These are phyloP conservation scores for Phylloscopus whistleri DNA, from an alignment of 2,113 vertebrate species.

Conservation along the genomic window DNA sequence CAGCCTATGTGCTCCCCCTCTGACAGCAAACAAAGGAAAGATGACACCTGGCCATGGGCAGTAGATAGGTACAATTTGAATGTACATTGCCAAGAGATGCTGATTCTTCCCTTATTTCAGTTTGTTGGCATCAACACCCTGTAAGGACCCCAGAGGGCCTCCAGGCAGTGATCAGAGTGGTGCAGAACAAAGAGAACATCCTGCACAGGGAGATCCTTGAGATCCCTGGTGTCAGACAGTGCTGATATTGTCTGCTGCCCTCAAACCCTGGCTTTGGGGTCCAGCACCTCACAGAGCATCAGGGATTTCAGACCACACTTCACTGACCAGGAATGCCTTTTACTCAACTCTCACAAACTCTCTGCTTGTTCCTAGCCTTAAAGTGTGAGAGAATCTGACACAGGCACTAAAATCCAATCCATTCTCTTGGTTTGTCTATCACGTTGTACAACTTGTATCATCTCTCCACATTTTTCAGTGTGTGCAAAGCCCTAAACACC, in stretches of 20 bases:
- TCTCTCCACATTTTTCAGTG: background rate
- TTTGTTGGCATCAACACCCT: background rate
- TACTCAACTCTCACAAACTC: background rate
- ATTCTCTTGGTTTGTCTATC: background rate
- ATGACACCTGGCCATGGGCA: background rate
- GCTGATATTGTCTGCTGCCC: background rate
- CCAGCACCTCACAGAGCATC: fast-evolving
- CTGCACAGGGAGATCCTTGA: background rate
- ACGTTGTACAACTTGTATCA: background rate
- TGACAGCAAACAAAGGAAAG: background rate
- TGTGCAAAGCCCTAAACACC: background rate
- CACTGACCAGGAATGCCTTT: background rate
- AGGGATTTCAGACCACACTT: background rate
- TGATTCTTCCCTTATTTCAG: background rate
- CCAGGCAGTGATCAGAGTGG: background rate
- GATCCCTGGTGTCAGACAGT: background rate
- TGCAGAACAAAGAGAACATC: background rate
- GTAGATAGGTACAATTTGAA: background rate
- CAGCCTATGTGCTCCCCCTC: background rate
- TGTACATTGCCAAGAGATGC: background rate
- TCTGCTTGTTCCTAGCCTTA: background rate
- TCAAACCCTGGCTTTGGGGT: background rate
- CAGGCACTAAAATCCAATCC: background rate
- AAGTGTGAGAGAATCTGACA: background rate
- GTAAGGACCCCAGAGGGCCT: fast-evolving